Evolutionary conservation across 2,113 vertebrate species (phyloP), one percentile per base, ranked within the genome.

Genomic region (Isurus oxyrinchus): DNA sequence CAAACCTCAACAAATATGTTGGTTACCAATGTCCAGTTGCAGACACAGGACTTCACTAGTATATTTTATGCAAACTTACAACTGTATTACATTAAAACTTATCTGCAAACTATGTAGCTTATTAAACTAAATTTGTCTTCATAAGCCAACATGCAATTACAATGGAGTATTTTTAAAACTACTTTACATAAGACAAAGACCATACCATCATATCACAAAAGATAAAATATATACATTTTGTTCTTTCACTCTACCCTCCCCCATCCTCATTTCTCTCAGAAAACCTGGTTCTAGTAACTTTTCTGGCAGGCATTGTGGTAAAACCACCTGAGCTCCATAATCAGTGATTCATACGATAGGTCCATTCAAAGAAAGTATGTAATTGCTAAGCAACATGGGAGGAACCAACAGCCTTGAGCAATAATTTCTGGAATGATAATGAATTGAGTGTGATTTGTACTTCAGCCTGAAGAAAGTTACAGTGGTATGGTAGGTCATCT

Each of bases 311-410:
- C 61, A 87, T 61, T 96, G 79, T 96, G 96, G 96, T 96, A 97
- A 97, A 96, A 97, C 96, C 97, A 97, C 96, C 67, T 96, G 96
- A 96, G 96, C 86, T 96, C 97, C 44, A 96, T 96, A 96, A 96
- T 96, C 96, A 96, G 96, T 96, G 96, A 97, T 96, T 97, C 97
- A 97, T 63, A 96, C 97, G 69, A 96, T 96, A 94, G 95, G 94
- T 94, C 59, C 96, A 97, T 96, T 97, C 96, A 97, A 97, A 96
- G 49, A 96, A 96, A 96, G 96, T 96, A 97, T 91, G 96, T 96
- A 63, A 97, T 96, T 97, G 96, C 97, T 97, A 97, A 97, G 97
- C 96, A 97, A 97, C 96, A 96, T 66, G 96, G 90, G 96, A 97
- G 96, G 57, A 90, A 55, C 96, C 94, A 96, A 96, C 95, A 96